Evolutionary conservation across 2,888 invertebrate genomes (phyloP), one percentile per base, ranked within the genome.

Genomic region (Anthophora plumipes): DNA sequence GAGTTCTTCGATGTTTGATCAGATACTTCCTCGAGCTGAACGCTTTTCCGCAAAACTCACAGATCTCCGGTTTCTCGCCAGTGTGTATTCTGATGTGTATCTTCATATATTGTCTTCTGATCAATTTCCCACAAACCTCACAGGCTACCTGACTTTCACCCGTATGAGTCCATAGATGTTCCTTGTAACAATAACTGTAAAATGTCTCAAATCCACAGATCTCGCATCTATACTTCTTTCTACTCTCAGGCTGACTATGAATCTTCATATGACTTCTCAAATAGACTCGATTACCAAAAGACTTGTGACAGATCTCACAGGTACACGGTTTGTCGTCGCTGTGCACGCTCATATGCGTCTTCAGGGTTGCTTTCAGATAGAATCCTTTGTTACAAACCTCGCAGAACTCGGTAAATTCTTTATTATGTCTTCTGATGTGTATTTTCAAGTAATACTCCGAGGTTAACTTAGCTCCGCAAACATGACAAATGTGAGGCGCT

Each of bases 381-480:
- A 93, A 94, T 0, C 93, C 93, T 60, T 93, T 93, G 11, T 91
- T 89, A 72, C 94, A 94, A 25, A 91, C 82, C 11, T 89, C 54
- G 75, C 94, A 94, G 46, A 89, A 90, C 43, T 91, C 90, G n/a
- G 90, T 91, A 82, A 94, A 95, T 22, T 94, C 94, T 11, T 94
- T 94, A 0, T 94, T 94, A 88, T 96, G 96, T n/a, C 95, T 93
- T 1, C 94, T 93, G 0, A 94, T 91, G 86, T 96, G 96, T 0
- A 94, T 94, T 57, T 95, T 95, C 77, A 96, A 89, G 82, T 95
- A 95, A 77, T 95, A 95, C 82, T 95, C 95, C 57, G 95, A 95
- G 0, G 95, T 94, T 85, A 95, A 95, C 85, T 95, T 95, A 86
- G 95, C 95, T 0, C 95, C 95, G 83, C 96, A 96, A 0, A 95